These are phyloP conservation scores for Sitta europaea DNA, from an alignment of 2,113 vertebrate species.

Conservation along the genomic window DNA sequence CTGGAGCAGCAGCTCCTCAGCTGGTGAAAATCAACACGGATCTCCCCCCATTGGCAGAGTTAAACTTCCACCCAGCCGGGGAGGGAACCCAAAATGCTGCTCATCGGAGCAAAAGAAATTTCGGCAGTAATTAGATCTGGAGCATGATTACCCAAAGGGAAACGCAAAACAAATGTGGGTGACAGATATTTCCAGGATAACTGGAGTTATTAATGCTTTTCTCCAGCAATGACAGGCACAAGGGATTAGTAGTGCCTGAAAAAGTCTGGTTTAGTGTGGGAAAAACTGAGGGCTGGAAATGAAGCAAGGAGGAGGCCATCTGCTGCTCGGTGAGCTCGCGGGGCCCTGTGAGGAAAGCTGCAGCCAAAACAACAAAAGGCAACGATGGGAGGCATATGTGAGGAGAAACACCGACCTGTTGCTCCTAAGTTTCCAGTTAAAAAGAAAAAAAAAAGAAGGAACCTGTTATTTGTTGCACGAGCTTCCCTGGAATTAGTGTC, in stretches of 20 bases:
- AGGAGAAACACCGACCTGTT: slow-evolving; percentile 49
- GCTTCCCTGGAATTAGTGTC: not conserved
- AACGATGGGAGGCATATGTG: slow-evolving; percentile 49
- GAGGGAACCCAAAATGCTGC: slow-evolving; percentile 22
- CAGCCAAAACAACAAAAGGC: slow-evolving; percentile 61
- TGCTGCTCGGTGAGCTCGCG: slow-evolving; percentile 33
- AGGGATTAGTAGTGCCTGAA: slow-evolving; percentile 59
- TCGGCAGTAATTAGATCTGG: slow-evolving; percentile 63
- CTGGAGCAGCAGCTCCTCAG: not conserved
- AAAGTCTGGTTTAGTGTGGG: slow-evolving; percentile 57
- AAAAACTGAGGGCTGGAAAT: slow-evolving; percentile 56
- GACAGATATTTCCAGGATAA: slow-evolving; percentile 67
- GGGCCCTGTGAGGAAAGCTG: slow-evolving; percentile 39
- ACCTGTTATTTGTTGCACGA: not conserved
- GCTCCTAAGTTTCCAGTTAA: not conserved
- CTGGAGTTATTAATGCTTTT: slow-evolving; percentile 66
- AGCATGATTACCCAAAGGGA: slow-evolving; percentile 58
- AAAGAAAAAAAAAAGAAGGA: not conserved
- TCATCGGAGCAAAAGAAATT: slow-evolving; percentile 45
- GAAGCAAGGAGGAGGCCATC: slow-evolving; percentile 61
- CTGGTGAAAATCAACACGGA: not conserved
- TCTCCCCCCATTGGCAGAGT: not conserved
- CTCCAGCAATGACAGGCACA: slow-evolving; percentile 52
- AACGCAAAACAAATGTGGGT: slow-evolving; percentile 56
- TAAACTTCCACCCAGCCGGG: not conserved